Conservation (phyloP, 2,113 vertebrate genomes). For the Alaudala cheleensis region DNA sequence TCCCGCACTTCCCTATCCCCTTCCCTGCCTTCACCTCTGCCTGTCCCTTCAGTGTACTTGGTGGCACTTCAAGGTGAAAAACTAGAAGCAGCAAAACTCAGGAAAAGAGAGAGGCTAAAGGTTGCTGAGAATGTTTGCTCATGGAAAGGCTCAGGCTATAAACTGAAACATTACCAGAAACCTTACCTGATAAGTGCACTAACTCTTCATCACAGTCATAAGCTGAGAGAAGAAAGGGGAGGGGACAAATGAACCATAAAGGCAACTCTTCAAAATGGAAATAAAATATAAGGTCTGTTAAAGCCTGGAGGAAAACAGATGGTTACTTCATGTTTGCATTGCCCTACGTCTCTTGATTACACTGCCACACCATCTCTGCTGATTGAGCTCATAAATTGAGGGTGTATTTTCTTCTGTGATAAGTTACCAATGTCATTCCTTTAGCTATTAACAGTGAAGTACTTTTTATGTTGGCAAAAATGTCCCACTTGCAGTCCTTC, state of each 20-base stretch:
- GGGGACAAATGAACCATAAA: neutral
- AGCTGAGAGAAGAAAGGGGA: conserved; percentile 7
- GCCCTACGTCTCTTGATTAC: neutral
- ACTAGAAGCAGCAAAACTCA: conserved; percentile 62
- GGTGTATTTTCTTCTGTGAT: neutral
- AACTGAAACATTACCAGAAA: conserved; percentile 61
- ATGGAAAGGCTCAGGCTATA: conserved; percentile 70
- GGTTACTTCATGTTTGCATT: conserved; percentile 32
- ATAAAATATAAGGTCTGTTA: neutral
- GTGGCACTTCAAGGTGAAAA: conserved; percentile 58
- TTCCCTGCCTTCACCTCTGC: conserved; percentile 13
- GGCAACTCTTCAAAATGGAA: conserved; percentile 23
- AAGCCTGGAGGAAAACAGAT: conserved; percentile 23
- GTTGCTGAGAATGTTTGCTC: conserved; percentile 74
- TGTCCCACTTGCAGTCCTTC: neutral
- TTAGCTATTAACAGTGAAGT: neutral
- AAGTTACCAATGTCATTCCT: neutral
- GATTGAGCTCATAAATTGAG: neutral
- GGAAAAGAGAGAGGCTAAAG: conserved; percentile 74
- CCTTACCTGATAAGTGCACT: conserved; percentile 67
- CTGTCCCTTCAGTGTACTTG: neutral
- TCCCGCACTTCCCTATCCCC: neutral
- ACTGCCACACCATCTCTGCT: neutral
- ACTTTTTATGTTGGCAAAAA: neutral
- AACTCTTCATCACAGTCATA: conserved; percentile 21